Evolutionary conservation across 2,888 invertebrate genomes (phyloP).

Genomic region (Coecobrya sp.): DNA sequence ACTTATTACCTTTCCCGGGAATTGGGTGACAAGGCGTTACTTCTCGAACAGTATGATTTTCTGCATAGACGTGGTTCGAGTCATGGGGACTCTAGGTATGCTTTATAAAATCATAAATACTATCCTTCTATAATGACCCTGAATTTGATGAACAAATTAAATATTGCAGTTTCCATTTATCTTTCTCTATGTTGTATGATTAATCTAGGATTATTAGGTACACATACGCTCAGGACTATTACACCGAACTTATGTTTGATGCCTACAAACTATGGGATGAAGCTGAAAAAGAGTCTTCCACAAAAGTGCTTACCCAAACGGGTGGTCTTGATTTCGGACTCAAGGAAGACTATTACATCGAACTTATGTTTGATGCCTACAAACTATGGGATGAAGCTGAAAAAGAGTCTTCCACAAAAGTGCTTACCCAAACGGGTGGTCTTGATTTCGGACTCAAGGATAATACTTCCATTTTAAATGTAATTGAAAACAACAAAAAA

Average conservation of each 20-base stretch:
- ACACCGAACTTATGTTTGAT: slow-evolving; percentile 83
- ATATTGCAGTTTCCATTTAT: too few species aligned
- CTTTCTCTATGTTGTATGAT: not conserved
- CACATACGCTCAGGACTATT: slow-evolving; percentile 83
- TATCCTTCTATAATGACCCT: too few species aligned
- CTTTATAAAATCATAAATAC: too few species aligned
- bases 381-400: slow-evolving; percentile 84
- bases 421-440: slow-evolving; percentile 84
- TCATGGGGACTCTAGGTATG: slow-evolving; percentile 85
- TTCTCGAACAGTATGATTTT: slow-evolving; percentile 85
- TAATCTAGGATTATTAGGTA: slow-evolving; percentile 83
- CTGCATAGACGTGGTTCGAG: slow-evolving; percentile 85
- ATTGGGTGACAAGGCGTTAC: slow-evolving; percentile 73
- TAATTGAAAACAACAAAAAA: slow-evolving; percentile 79
- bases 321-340: slow-evolving; percentile 85
- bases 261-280: slow-evolving; percentile 83
- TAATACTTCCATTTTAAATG: slow-evolving; percentile 61
- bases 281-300: slow-evolving; percentile 76
- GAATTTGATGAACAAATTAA: not conserved
- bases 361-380: slow-evolving; percentile 83
- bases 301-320: slow-evolving; percentile 82
- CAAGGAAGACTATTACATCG: slow-evolving; percentile 84
- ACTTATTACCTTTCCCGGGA: slow-evolving; percentile 82
- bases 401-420: slow-evolving; percentile 67
- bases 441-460: slow-evolving; percentile 78